phyloP scores from a whole-genome alignment of 2,797 vertebrate genomes.

The Galagoides demidoff region DNA sequence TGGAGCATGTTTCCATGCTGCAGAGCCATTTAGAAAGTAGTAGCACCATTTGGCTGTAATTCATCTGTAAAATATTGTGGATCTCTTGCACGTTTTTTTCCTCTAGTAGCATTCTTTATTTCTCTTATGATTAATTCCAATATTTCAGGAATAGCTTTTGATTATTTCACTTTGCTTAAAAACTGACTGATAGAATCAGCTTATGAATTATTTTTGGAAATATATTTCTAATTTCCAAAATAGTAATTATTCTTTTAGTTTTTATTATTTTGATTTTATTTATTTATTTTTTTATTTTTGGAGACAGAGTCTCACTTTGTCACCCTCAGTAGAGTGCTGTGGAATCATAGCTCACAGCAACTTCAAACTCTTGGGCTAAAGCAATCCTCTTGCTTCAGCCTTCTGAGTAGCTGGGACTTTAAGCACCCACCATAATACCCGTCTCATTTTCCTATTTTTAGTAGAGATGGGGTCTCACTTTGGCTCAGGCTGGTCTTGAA shows the following conservation, averaged over 20 bases:
- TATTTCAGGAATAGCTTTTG: neutral
- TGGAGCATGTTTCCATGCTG: accelerated
- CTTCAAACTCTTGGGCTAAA: no score
- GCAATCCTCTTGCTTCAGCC: no score
- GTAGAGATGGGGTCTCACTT: no score
- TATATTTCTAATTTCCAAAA: neutral
- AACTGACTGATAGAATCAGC: neutral
- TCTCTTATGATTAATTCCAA: neutral
- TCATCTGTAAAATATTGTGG: neutral
- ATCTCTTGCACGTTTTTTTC: neutral
- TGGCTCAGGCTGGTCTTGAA: no score
- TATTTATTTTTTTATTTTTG: neutral
- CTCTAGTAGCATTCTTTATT: neutral
- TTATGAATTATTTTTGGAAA: neutral
- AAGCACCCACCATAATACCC: no score
- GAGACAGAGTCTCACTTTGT: no score
- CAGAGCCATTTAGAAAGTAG: neutral
- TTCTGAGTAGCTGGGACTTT: no score
- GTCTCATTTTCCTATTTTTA: no score
- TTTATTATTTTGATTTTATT: neutral
- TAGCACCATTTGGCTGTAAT: neutral
- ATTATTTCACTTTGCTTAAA: neutral
- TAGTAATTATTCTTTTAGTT: neutral
- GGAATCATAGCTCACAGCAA: no score
- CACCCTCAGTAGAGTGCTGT: no score